Evolutionary conservation across 2,113 vertebrate species (phyloP), one percentile per base, ranked within the genome.

Genomic region (Asarcornis scutulata): DNA sequence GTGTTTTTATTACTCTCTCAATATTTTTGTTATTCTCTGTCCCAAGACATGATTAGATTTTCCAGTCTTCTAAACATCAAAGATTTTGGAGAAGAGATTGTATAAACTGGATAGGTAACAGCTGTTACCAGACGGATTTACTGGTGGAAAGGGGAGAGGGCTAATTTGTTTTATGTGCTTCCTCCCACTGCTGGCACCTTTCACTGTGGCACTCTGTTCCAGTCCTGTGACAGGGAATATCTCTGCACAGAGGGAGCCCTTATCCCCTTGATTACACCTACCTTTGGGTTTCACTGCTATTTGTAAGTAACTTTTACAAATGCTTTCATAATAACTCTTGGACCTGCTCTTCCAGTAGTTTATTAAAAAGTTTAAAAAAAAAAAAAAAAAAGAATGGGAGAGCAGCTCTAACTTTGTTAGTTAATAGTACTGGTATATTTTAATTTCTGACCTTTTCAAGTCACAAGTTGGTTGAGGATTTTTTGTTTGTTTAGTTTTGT

Each of bases 51-150:
- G 1, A 80, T 92, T 88, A 88, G 20, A 83, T 95, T 96, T 89
- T 93, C 76, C 83, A 84, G 64, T 86, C 60, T 72, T 94, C 64
- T 88, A 44, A 52, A 86, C 79, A 93, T 93, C 68, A 81, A 95
- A 95, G 78, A 77, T 71, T 71, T 83, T 93, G 72, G 90, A 88
- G 68, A 78, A 77, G 72, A 88, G 56, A 31, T 88, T 96, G 55
- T 93, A 56, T 97, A 80, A 92, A 88, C 68, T 96, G 85, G 76
- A 91, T 63, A 83, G 85, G 88, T 95, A 96, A 88, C 76, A 94
- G 82, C 88, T 88, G 80, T 88, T 93, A 81, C 83, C 42, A 40
- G 74, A 87, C 1, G 5, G 56, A 95, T 97, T 88, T 92, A 78
- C 34, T 91, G 73, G 56, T 94, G 69, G 88, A 92, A 94, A 95